Evolutionary conservation across 2,797 vertebrate genomes (phyloP).

Genomic region (Eulemur mongoz): DNA sequence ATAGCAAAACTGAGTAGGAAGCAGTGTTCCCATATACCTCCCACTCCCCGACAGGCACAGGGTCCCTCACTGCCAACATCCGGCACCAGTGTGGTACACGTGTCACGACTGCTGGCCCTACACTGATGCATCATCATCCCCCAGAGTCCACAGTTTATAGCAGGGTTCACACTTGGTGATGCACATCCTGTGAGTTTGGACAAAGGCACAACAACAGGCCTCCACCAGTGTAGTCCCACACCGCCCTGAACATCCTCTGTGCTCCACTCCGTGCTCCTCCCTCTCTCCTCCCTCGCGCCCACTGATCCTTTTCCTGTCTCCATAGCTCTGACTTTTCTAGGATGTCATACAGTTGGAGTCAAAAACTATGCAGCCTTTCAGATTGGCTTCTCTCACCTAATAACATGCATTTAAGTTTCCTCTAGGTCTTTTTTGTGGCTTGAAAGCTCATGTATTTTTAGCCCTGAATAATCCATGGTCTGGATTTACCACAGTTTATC

Average conservation of each 20-base stretch:
- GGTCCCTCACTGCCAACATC: not conserved
- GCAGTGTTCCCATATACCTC: not conserved
- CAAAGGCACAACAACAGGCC: not conserved
- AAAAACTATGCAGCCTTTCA: not conserved
- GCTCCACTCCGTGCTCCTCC: not conserved
- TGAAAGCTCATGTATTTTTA: not conserved
- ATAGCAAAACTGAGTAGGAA: not conserved
- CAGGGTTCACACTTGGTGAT: not conserved
- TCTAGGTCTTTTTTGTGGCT: not conserved
- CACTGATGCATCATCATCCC: fast-evolving
- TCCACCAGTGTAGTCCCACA: not conserved
- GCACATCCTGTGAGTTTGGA: not conserved
- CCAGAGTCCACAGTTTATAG: not conserved
- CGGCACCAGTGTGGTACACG: not conserved
- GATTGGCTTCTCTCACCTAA: not conserved
- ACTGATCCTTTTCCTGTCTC: not conserved
- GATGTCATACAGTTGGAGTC: not conserved
- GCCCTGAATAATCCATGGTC: not conserved
- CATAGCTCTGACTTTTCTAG: not conserved
- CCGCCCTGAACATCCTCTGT: not conserved
- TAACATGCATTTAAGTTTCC: not conserved
- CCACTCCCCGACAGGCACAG: not conserved
- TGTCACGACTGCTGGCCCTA: too few relatives aligned
- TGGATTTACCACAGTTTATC: not conserved
- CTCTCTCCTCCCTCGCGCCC: not conserved